Conservation (phyloP, 1,140 invertebrate species). For the Aphis craccivora region DNA sequence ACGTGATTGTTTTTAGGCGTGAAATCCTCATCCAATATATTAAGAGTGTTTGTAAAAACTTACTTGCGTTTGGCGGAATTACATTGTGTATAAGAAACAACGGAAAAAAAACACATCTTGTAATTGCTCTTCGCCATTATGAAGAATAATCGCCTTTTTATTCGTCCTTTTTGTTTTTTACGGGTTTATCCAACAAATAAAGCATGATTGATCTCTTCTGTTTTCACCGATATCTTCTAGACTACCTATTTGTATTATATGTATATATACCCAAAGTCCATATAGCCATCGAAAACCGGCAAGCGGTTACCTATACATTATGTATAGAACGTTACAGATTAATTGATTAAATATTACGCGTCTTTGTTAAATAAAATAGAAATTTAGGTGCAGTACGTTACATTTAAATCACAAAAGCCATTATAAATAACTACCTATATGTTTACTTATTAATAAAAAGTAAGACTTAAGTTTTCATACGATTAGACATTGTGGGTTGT, state of each 20-base stretch:
- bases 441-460: too few relatives aligned
- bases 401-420: too few relatives aligned
- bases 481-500: too few relatives aligned
- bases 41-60: not conserved
- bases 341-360: not conserved
- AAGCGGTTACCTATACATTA: not conserved
- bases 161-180: not conserved
- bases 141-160: not conserved
- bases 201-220: not conserved
- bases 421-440: too few relatives aligned
- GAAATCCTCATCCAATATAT: not conserved
- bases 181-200: not conserved
- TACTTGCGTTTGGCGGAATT: not conserved
- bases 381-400: too few relatives aligned
- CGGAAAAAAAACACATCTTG: conserved; percentile 4
- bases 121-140: not conserved
- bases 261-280: not conserved
- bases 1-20: not conserved
- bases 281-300: not conserved
- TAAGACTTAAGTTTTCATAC: too few relatives aligned
- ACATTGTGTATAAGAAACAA: not conserved
- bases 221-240: not conserved
- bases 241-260: not conserved
- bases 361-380: too few relatives aligned
- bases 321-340: not conserved